Conservation (phyloP, 2,888 invertebrate genomes). For the Xylocampa areola region DNA sequence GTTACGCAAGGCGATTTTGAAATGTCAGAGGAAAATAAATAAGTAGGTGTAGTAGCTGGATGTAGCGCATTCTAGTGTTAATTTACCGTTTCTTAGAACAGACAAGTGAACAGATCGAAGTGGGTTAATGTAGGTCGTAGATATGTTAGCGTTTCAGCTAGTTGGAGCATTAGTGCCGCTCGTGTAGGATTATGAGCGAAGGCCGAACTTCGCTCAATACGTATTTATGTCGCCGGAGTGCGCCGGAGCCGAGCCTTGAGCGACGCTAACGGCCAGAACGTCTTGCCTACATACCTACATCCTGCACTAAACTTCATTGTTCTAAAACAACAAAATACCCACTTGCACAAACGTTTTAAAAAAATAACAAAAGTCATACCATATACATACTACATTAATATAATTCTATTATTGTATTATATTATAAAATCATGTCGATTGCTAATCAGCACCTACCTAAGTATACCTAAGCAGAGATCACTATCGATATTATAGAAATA, state of each 20-base stretch:
- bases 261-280: slow-evolving; percentile 40
- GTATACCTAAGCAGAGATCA: slow-evolving; percentile 14
- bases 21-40: slow-evolving; percentile 2
- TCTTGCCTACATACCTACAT: slow-evolving; percentile 33
- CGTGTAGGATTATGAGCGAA: slow-evolving; percentile 46
- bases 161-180: slow-evolving; percentile 19
- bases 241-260: slow-evolving; percentile 46
- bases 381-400: slow-evolving; percentile 14
- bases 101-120: slow-evolving; percentile 29
- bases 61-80: slow-evolving; percentile 12
- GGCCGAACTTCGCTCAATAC: slow-evolving; percentile 33
- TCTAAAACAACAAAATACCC: slow-evolving; percentile 31
- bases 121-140: slow-evolving; percentile 39
- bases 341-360: slow-evolving; percentile 29
- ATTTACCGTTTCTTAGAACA: slow-evolving; percentile 11
- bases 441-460: slow-evolving; percentile 29
- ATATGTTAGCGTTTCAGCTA: slow-evolving; percentile 29
- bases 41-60: not conserved
- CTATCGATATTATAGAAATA: slow-evolving; percentile 18
- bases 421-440: slow-evolving; percentile 10
- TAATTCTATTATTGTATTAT: slow-evolving; percentile 2
- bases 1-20: slow-evolving; percentile 31
- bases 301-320: slow-evolving; percentile 37
- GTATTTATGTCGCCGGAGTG: slow-evolving; percentile 25
- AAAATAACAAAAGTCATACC: slow-evolving; percentile 13